These are phyloP conservation scores for Cerceris ruficornis DNA, from an alignment of 2,888 invertebrate genomes.

Conservation along the genomic window DNA sequence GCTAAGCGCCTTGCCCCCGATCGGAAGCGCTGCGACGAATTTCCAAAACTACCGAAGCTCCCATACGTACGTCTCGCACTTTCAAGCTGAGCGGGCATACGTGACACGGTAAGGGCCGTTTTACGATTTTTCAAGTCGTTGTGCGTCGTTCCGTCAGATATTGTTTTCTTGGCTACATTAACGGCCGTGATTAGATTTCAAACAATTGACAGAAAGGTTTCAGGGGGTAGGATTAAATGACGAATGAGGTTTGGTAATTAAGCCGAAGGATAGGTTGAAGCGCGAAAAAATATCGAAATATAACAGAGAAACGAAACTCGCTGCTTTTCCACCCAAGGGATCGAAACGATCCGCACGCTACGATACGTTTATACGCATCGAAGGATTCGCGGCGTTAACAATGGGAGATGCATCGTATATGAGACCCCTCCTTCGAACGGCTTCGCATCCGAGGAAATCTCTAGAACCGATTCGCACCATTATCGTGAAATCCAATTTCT, in stretches of 20 bases:
- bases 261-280: no score
- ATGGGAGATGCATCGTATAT: constrained; percentile 38
- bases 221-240: no score
- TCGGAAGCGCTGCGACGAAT: constrained; percentile 51
- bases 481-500: constrained; percentile 61
- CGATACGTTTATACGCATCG: constrained; percentile 10
- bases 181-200: not conserved
- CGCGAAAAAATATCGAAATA: no score
- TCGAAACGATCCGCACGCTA: no score
- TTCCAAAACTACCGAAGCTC: constrained; percentile 35
- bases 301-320: no score
- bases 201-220: no score
- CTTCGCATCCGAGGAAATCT: constrained; percentile 53
- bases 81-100: not conserved
- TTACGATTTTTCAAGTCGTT: not conserved
- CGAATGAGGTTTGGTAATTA: no score
- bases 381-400: constrained; percentile 44
- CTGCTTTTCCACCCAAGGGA: no score
- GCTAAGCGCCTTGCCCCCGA: constrained; percentile 47
- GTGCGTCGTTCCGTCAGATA: not conserved
- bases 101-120: not conserved
- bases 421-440: constrained; percentile 11
- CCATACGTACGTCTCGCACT: constrained; percentile 14
- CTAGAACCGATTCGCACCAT: constrained; percentile 55
- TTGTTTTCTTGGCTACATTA: not conserved